Evolutionary conservation across 1,140 invertebrate species (phyloP), one percentile per base, ranked within the genome.

Genomic region (Neodiprion fabricii): DNA sequence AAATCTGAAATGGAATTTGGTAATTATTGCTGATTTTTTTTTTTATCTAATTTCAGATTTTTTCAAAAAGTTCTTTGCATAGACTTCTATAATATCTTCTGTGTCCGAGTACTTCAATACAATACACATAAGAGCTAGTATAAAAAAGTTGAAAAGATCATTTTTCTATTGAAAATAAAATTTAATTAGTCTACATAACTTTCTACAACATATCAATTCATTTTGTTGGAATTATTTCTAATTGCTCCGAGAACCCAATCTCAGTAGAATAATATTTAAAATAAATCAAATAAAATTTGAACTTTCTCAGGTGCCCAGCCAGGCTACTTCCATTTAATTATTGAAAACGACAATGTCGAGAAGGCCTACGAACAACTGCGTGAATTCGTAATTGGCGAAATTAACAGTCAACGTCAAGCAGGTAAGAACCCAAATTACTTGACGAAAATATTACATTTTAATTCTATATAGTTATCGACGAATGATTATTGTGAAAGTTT

Each of bases 311-410:
- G 94, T 75, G 89, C 94, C 81, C 88, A 90, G 67, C 91, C 92
- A 7, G 95, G 94, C 10, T 95, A 97, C 79, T 99, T 99, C 89
- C 95, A 99, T 85, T 89, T 95, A 67, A 89, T 97, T 4, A 94
- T 99, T 72, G 90, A 96, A n/a, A 99, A 99, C 87, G 95, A 98
- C 82, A 91, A 95, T 77, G 85, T 99, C 40, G 95, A 98, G n/a
- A 91, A 92, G 77, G 96, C 98, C 11, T 99, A 99, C 86, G 82
- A 89, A 72, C 90, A 95, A 76, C 91, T 99, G 10, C 92, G 92
- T 70, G 89, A 93, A 48, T 96, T 94, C 87, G 89, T 96, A 72
- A 77, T 90, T 8, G 81, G 89, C 47, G 91, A 93, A 80, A 83
- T 92, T 17, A 61, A 61, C n/a, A 12, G n/a, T 4, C 53, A 61